Conservation (phyloP, 2,113 vertebrate species). For the Cathartes aura region DNA sequence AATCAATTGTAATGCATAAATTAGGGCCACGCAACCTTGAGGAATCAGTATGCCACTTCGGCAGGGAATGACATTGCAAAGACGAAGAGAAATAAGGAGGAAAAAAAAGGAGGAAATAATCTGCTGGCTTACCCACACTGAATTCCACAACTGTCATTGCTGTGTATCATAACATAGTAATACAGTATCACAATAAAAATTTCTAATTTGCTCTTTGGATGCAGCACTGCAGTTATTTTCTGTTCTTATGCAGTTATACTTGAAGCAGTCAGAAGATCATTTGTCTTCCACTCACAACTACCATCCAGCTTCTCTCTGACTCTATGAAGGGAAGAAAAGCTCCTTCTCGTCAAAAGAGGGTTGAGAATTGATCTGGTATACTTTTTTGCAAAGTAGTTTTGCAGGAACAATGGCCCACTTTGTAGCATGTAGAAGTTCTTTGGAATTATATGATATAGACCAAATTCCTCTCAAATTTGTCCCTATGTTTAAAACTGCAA, state of each 20-base stretch:
- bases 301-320: neutral
- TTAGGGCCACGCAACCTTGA: neutral
- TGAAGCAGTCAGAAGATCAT: neutral
- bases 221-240: neutral
- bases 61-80: neutral
- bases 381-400: neutral
- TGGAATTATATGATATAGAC: neutral
- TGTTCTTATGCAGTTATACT: neutral
- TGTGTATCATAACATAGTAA: neutral
- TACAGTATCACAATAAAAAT: neutral
- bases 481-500: neutral
- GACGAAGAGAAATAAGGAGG: neutral
- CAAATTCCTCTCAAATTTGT: neutral
- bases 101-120: neutral
- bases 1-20: conserved; percentile 1
- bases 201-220: neutral
- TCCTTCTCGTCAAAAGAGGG: neutral
- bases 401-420: neutral
- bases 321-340: neutral
- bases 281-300: neutral
- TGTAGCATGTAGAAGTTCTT: neutral
- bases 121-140: neutral
- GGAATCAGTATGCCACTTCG: neutral
- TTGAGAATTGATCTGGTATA: neutral
- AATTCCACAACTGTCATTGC: neutral